Evolutionary conservation across 2,888 invertebrate species (phyloP), one percentile per base, ranked within the genome.

Genomic region (Acanthosoma haemorrhoidale): DNA sequence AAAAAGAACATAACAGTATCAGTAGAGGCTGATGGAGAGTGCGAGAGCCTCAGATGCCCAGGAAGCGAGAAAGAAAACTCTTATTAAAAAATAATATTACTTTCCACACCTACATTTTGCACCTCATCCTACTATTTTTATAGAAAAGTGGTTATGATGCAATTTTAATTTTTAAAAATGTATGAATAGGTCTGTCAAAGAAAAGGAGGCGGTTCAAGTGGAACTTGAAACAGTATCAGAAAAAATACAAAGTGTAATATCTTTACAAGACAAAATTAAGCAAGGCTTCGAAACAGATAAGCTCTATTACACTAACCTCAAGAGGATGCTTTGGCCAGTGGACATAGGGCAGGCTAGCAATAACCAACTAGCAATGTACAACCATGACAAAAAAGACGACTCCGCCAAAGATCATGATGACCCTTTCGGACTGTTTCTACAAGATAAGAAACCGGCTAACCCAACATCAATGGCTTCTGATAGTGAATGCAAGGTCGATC

Each of bases 151-250:
- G n/a, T n/a, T n/a, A n/a, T n/a, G n/a, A n/a, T n/a, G n/a, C n/a
- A n/a, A n/a, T n/a, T n/a, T n/a, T n/a, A n/a, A n/a, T n/a, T n/a
- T n/a, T n/a, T n/a, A n/a, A n/a, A n/a, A n/a, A n/a, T n/a, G n/a
- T n/a, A n/a, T n/a, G n/a, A n/a, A 43, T 4, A 67, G 67, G 32
- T 21, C 32, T 57, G 21, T 67, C 25, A 57, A 43, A 67, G 67
- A 67, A 21, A 34, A 38, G 16, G 9, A 38, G 34, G 57, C 13
- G 1, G 18, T 60, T 0, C 18, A 18, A 60, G 60, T 18, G 16
- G 67, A 67, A 57, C 18, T 67, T 21, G 41, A 67, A 3, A n/a
- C 34, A 9, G 57, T 43, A 4, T 32, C 34, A 18, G 67, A 67
- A 32, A 39, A 34, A 31, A 57, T 67, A 43, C 51, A 34, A 36